A percentile compares a stretch with the other conserved stretches of the same genome.
Evolutionary conservation across 1,140 invertebrate genomes (phyloP).

Genomic region (Bathynomus jamesi): DNA sequence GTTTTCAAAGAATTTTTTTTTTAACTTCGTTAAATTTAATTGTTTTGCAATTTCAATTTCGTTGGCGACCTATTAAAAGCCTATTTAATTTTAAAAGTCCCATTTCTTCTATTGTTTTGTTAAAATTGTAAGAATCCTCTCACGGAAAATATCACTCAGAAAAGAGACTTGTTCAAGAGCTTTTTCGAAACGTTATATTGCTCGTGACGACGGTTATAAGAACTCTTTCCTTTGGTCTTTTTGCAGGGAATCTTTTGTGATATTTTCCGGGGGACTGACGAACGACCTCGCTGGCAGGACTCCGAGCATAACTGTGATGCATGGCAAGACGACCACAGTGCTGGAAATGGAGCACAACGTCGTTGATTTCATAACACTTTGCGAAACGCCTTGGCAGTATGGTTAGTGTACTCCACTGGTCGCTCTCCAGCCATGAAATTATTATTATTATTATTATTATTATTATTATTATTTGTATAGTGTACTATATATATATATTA

Average conservation of each 20-base stretch:
- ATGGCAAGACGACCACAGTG: conserved; percentile 89
- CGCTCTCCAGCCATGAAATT: neutral
- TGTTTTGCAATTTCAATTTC: neutral
- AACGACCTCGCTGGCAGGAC: conserved; percentile 79
- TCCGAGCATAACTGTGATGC: conserved; percentile 91
- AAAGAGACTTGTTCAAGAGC: too few relatives aligned
- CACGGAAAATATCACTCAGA: too few relatives aligned
- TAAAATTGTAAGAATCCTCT: too few relatives aligned
- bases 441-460: conserved; percentile 1
- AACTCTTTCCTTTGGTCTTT: too few relatives aligned
- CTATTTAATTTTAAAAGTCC: too few relatives aligned
- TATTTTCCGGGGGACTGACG: conserved; percentile 92
- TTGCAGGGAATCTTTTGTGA: conserved; percentile 67
- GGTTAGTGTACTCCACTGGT: too few relatives aligned
- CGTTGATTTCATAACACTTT: conserved; percentile 91
- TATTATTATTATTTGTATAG: too few relatives aligned
- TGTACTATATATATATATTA: neutral
- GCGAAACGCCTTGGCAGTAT: conserved; percentile 84
- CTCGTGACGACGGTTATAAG: too few relatives aligned
- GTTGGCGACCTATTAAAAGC: neutral
- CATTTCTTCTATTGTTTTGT: too few relatives aligned
- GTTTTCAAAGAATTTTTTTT: neutral
- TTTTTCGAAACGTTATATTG: too few relatives aligned
- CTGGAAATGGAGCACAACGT: conserved; percentile 99
- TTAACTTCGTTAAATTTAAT: neutral